Base-by-base conservation (phyloP, 1,140 invertebrate genomes). In the Dreissena rostriformis region DNA sequence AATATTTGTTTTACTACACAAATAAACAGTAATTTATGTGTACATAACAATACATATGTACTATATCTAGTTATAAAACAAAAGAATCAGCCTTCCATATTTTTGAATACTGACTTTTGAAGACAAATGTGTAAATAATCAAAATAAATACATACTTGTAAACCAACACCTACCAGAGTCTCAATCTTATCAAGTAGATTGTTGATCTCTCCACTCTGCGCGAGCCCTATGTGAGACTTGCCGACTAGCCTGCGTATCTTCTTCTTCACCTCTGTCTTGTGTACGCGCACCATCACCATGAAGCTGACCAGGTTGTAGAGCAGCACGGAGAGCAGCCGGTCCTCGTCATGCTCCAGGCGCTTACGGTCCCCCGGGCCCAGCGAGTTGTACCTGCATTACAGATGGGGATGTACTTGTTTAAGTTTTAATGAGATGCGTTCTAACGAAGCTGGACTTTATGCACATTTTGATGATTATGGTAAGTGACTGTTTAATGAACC, bases 151-250 rank as follows among this genome's bases (percentile, higher is more conserved):
- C 4, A 24, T 22, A 7, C 19, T 19, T 29, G 1, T 5, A 39
- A 39, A 39, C 39, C 8, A 39, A 39, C 39, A 94, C 95, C 96
- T 95, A 99, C 98, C 94, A 99, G 95, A 94, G 98, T 97, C 87
- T 97, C 96, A 77, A 99, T 97, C 93, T 99, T 97, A 93, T 99
- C 99, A 8, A 99, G 95, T 10, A 99, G 95, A 92, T 97, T 96
- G 94, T 99, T 99, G 12, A 99, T 97, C 94, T 99, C 98, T 92
- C 99, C 97, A 86, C 98, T 99, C 93, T 99, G 99, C 0, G 98
- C 96, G 17, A 99, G 95, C 12, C 99, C 98, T 90, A 99, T 99
- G 91, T 99, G 99, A 93, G 98, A 99, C 93, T 99, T 99, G 0
- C 98, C 99, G 1, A 99, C 94, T 68, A 99, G 93, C 55, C 99